A percentile compares a stretch with the other conserved stretches of the same genome.
Evolutionary conservation across 2,888 invertebrate genomes (phyloP).

Genomic region (Rhamphomyia laevipes): DNA sequence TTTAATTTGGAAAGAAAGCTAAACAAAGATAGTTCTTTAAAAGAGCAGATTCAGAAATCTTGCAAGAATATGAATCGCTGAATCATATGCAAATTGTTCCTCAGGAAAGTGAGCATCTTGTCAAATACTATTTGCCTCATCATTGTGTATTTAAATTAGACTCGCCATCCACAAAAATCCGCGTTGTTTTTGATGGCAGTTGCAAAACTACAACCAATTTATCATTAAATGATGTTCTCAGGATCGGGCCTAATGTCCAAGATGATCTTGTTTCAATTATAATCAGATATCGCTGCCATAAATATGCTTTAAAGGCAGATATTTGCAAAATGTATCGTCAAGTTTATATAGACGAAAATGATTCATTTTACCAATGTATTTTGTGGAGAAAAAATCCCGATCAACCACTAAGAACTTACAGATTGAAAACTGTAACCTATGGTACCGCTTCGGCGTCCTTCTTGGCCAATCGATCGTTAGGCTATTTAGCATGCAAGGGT

Average conservation of each 20-base stretch:
- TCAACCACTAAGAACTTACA: background rate
- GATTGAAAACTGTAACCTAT: background rate
- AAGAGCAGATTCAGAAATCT: constrained; percentile 4
- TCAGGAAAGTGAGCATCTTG: too few species aligned
- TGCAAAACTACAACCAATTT: background rate
- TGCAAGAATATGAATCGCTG: constrained; percentile 7
- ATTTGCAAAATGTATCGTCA: too few species aligned
- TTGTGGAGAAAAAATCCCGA: constrained; percentile 1
- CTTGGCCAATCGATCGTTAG: background rate
- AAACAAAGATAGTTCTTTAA: background rate
- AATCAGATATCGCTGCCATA: constrained; percentile 9
- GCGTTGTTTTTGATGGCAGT: background rate
- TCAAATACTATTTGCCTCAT: constrained; percentile 2
- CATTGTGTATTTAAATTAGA: constrained; percentile 1
- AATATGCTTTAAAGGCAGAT: constrained; percentile 2
- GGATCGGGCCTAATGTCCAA: constrained; percentile 1
- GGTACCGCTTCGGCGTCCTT: background rate
- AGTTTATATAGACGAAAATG: constrained; percentile 3
- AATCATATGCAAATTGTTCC: too few species aligned
- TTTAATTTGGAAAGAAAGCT: background rate
- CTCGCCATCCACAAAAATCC: constrained; percentile 1
- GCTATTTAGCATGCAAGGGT: background rate
- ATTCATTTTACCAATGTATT: constrained; percentile 7
- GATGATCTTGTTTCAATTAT: constrained; percentile 9
- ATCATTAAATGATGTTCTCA: constrained; percentile 1